Evolutionary conservation across 2,888 invertebrate species (phyloP), one percentile per base, ranked within the genome.

Genomic region (Agonopterix arenella): DNA sequence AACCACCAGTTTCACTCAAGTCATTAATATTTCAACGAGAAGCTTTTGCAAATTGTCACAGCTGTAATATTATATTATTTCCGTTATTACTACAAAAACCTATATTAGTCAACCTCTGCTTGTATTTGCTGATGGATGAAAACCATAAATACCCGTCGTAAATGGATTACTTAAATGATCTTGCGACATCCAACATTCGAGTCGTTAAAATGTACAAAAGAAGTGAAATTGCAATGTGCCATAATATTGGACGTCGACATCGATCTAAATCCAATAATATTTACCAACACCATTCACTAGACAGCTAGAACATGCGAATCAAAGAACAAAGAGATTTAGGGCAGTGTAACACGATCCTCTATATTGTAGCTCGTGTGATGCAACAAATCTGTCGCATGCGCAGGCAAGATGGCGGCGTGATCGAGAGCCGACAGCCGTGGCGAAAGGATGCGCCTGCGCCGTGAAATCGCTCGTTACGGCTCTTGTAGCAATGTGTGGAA

Each of bases 381-480:
- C 78, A 85, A 84, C 72, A 66, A 68, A 76, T 80, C 73, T 82
- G 81, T 83, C 81, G 77, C 76, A 76, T 70, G 66, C 70, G 64
- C 67, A 59, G 57, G 56, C 70, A 76, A 76, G 64, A 79, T 75
- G 79, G 76, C 73, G 64, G 59, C 63, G 70, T 76, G 80, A 80
- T 80, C 76, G 76, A 78, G 75, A 64, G 73, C 66, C 70, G 76
- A 83, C 83, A 80, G 73, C 80, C 83, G 76, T 84, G 74, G 75
- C 83, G 84, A 86, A 88, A 85, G 82, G 85, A 88, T 84, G 86
- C 81, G 81, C 84, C 63, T 56, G 78, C 69, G 69, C 76, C 79
- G 80, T 83, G 83, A 81, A 86, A 88, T 84, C 77, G 72, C 74
- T 77, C 75, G 80, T 80, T 82, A 80, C 73, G 69, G 64, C 68